phyloP scores from a whole-genome alignment of 92 coral and sea anemone species.

The Diadumene lineata region DNA sequence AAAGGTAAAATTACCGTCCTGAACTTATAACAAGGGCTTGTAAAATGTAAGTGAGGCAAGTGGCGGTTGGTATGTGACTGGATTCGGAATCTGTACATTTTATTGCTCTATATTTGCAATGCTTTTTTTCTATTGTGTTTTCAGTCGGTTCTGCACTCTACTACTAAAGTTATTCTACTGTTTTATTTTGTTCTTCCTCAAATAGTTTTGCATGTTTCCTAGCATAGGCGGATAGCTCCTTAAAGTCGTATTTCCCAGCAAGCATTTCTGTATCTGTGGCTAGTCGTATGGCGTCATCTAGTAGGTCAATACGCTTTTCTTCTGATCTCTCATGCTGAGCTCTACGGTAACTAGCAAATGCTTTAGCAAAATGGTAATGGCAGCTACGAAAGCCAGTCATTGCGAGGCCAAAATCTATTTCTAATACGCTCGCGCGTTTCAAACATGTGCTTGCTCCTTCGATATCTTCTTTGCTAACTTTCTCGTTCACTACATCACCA shows the following conservation, averaged over 20 bases:
- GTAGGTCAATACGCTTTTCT: neutral
- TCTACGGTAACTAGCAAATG: neutral
- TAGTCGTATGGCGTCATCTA: neutral
- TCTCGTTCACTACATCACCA: neutral
- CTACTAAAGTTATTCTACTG: too few relatives aligned
- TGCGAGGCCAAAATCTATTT: neutral
- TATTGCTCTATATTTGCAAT: too few relatives aligned
- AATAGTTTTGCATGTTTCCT: neutral
- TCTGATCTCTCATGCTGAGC: neutral
- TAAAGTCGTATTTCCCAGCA: neutral
- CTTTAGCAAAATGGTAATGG: neutral
- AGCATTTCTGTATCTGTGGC: neutral
- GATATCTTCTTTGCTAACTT: neutral
- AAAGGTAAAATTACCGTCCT: too few relatives aligned
- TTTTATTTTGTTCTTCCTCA: neutral
- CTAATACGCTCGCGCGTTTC: neutral
- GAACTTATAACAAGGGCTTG: too few relatives aligned
- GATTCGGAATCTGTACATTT: too few relatives aligned
- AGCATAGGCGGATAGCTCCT: neutral
- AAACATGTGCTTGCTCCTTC: neutral
- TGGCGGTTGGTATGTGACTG: too few relatives aligned
- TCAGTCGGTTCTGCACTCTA: too few relatives aligned
- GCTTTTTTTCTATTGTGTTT: too few relatives aligned
- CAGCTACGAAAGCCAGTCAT: neutral
- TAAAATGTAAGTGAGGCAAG: too few relatives aligned